Evolutionary conservation across 30 jellyfish, hydroid and myxozoan genomes (phyloP), one percentile per base, ranked within the genome.

Genomic region (Pseudorhiza aurosa): DNA sequence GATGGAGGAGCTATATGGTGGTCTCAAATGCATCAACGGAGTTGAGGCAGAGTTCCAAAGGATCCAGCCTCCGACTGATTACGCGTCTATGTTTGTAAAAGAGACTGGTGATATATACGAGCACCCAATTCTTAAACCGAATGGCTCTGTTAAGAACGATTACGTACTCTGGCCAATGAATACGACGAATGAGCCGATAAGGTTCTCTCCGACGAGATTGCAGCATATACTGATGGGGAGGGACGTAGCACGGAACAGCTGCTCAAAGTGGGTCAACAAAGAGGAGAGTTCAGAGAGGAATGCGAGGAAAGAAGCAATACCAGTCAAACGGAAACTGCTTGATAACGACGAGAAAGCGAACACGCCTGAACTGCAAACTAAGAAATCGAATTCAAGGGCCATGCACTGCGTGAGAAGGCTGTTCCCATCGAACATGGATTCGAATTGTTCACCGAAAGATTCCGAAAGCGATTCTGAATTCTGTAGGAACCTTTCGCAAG

Each of bases 401-500:
- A 31, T 80, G 77, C 68, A 67, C 37, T 80, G 91, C 37, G 91
- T 50, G 10, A 36, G 91, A 15, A 47, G 84, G 37, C 73, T 80
- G 24, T 80, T 80, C 37, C 91, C 91, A 28, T 22, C 84, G 22
- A 65, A 51, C 22, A 12, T 24, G 15, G 77, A 55, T 9, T 33
- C 46, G 40, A 39, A 45, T 21, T 18, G 30, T 31, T 39, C 79
- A n/a, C 59, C 80, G 22, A 47, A 42, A 35, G 91, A 80, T 19
- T 80, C 91, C 3, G 91, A 80, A 47, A 80, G 77, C 26, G 91
- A 80, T 33, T 80, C 91, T 2, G 91, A 80, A 17, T 62, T 80
- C 32, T 80, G 91, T 58, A 65, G 53, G 25, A 67, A 80, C 42
- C 24, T 80, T 17, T 80, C 91, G 35, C 91, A 80, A 53, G 80